Evolutionary conservation across 2,113 vertebrate species (phyloP).

Genomic region (Osmerus eperlanus): DNA sequence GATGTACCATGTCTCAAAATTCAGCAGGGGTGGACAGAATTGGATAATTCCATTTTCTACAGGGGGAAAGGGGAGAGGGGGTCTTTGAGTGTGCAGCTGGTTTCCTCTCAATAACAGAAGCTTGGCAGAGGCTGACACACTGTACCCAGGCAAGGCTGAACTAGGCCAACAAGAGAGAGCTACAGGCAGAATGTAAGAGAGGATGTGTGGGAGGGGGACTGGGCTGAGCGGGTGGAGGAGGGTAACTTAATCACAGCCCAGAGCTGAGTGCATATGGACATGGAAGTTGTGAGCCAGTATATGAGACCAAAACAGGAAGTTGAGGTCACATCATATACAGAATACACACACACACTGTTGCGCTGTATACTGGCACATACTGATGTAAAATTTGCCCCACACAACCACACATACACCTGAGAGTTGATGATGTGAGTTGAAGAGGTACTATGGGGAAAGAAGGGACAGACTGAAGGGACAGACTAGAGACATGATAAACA

Average conservation of each 20-base stretch:
- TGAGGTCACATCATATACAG: neutral
- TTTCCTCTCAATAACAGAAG: neutral
- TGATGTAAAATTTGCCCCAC: neutral
- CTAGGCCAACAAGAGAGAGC: no score
- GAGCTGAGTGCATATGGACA: no score
- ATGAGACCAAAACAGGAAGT: neutral
- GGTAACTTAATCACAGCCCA: no score
- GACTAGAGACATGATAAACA: no score
- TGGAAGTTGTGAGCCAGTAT: no score
- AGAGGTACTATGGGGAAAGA: no score
- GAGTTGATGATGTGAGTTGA: no score
- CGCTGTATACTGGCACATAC: neutral
- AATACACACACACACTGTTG: neutral
- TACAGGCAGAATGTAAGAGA: no score
- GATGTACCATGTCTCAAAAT: constrained; percentile 25
- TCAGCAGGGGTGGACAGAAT: neutral
- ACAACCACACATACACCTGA: neutral
- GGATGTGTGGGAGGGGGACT: no score
- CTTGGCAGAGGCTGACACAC: constrained; percentile 6
- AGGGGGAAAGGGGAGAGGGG: neutral
- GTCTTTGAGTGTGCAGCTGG: constrained; percentile 4
- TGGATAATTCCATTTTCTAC: no score
- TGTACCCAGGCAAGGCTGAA: constrained; percentile 4
- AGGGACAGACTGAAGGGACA: no score
- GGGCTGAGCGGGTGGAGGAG: no score